Conservation (phyloP, 2,113 vertebrate species). For the Thamnophis sirtalis region DNA sequence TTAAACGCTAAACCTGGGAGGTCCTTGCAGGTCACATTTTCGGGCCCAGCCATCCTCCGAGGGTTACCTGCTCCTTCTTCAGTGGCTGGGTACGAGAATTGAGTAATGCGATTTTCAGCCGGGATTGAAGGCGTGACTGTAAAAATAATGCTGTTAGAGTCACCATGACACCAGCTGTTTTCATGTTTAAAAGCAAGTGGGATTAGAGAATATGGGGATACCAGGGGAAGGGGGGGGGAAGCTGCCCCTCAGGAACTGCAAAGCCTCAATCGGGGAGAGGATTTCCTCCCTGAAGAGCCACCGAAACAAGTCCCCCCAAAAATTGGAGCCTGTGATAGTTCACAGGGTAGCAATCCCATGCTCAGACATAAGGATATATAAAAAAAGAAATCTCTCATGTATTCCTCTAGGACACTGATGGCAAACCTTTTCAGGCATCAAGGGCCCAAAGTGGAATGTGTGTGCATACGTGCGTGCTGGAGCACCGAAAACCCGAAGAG, state of each 20-base stretch:
- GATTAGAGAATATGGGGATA: constrained; percentile 3
- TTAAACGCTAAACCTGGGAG: neutral
- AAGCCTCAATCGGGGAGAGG: neutral
- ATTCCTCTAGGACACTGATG: neutral
- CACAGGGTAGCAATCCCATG: neutral
- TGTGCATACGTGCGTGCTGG: too few relatives aligned
- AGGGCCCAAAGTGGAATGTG: too few relatives aligned
- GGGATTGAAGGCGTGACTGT: constrained; percentile 52
- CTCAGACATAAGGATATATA: neutral
- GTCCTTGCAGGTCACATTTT: neutral
- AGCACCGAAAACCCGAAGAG: too few relatives aligned
- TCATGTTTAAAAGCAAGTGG: constrained; percentile 56
- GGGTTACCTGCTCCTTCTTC: neutral
- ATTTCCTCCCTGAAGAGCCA: neutral
- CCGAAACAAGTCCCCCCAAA: neutral
- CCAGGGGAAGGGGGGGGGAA: neutral
- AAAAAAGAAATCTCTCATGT: neutral
- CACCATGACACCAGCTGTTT: constrained; percentile 62
- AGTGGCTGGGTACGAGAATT: neutral
- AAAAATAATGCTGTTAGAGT: constrained; percentile 55
- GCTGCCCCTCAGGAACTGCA: neutral
- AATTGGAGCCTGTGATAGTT: neutral
- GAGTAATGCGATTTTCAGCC: constrained; percentile 37
- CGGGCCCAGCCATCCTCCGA: neutral
- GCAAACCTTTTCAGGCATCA: too few relatives aligned